phyloP scores from a whole-genome alignment of 1,140 invertebrate species.

The Papilio polyxenes region DNA sequence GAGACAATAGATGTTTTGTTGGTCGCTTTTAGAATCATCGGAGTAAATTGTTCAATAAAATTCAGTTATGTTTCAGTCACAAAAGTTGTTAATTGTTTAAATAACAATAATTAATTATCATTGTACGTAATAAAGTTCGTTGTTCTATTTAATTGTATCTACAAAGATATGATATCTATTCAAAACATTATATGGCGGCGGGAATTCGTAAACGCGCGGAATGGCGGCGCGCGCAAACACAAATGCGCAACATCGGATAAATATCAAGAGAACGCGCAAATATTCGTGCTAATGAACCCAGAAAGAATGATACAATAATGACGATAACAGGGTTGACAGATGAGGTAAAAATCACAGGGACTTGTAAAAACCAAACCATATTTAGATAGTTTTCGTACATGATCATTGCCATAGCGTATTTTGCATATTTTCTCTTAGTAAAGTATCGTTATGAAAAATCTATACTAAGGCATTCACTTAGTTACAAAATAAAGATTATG shows the following conservation, averaged over 20 bases:
- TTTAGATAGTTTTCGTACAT: background rate
- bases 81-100: background rate
- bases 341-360: background rate
- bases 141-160: background rate
- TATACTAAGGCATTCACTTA: background rate
- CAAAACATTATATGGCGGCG: constrained; percentile 1
- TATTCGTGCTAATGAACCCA: constrained; percentile 7
- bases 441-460: background rate
- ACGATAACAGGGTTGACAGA: background rate
- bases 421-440: too few relatives aligned
- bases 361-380: background rate
- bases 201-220: constrained; percentile 1
- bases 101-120: constrained; percentile 1
- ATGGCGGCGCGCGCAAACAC: constrained; percentile 14
- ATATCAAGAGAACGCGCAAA: background rate
- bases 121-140: background rate
- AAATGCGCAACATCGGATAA: constrained; percentile 10
- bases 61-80: background rate
- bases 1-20: too few relatives aligned
- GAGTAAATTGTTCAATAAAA: background rate
- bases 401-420: background rate
- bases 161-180: constrained; percentile 1
- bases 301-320: background rate
- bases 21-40: background rate
- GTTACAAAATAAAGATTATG: background rate